A percentile compares a stretch with the other conserved stretches of the same genome.
These are phyloP conservation scores for Erinaceus europaeus DNA, from an alignment of 2,113 vertebrate genomes.

Conservation along the genomic window DNA sequence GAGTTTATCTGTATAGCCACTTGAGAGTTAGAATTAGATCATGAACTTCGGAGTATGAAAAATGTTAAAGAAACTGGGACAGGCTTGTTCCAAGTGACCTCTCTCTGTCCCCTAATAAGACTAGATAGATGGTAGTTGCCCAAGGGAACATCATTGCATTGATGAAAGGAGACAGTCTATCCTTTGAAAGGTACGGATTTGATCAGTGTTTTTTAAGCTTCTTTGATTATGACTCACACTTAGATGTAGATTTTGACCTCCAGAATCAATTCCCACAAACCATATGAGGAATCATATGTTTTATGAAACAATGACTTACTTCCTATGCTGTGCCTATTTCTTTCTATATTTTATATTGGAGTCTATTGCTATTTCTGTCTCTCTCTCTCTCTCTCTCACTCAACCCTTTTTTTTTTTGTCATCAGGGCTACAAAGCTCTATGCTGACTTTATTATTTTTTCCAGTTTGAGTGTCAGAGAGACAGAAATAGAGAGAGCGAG, in stretches of 20 bases:
- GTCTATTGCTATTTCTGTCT: too few species aligned
- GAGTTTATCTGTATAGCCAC: neutral
- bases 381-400: too few species aligned
- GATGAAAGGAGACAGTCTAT: neutral
- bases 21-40: constrained; percentile 38
- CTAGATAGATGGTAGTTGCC: neutral
- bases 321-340: neutral
- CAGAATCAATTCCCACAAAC: neutral
- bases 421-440: too few species aligned
- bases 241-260: neutral
- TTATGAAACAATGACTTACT: neutral
- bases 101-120: neutral
- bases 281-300: neutral
- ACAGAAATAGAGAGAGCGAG: too few species aligned
- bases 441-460: too few species aligned
- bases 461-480: too few species aligned
- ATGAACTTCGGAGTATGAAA: neutral
- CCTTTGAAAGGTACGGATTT: neutral
- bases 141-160: neutral
- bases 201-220: neutral
- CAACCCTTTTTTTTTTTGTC: too few species aligned
- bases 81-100: neutral
- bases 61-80: neutral
- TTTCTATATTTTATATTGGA: neutral
- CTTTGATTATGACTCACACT: neutral